phyloP scores from a whole-genome alignment of 2,113 vertebrate species.

The Lepidothrix coronata region DNA sequence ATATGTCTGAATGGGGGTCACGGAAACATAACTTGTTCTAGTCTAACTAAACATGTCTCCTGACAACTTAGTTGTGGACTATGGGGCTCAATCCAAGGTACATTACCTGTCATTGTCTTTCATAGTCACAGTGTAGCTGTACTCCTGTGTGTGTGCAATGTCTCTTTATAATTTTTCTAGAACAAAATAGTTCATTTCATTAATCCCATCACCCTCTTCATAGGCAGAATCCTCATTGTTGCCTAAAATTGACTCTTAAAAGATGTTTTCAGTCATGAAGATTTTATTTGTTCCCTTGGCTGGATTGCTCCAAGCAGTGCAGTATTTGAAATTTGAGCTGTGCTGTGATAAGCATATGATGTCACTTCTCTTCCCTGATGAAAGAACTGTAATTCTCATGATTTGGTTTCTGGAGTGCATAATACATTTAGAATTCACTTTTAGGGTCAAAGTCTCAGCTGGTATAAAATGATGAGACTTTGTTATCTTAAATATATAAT shows the following conservation, averaged over 20 bases:
- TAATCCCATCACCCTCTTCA: neutral
- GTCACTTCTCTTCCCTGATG: slow-evolving; percentile 26
- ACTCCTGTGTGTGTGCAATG: accelerated
- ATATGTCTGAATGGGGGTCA: neutral
- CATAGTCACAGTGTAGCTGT: neutral
- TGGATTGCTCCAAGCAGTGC: neutral
- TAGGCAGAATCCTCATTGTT: neutral
- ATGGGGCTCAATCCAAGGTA: neutral
- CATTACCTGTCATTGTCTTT: neutral
- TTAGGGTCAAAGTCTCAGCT: neutral
- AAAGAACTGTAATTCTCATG: slow-evolving; percentile 6
- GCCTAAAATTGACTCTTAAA: too few relatives aligned
- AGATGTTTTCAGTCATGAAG: neutral
- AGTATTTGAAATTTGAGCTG: neutral
- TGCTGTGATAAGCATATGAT: slow-evolving; percentile 12
- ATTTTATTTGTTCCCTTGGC: neutral
- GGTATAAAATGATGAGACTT: neutral
- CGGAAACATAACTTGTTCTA: neutral
- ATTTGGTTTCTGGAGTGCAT: neutral
- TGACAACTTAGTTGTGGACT: neutral
- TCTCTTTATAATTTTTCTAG: neutral
- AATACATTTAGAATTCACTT: neutral
- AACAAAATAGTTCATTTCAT: neutral
- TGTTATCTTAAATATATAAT: slow-evolving; percentile 26
- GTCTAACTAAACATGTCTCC: neutral